phyloP scores from a whole-genome alignment of 2,113 vertebrate genomes.

The Maccullochella peelii region DNA sequence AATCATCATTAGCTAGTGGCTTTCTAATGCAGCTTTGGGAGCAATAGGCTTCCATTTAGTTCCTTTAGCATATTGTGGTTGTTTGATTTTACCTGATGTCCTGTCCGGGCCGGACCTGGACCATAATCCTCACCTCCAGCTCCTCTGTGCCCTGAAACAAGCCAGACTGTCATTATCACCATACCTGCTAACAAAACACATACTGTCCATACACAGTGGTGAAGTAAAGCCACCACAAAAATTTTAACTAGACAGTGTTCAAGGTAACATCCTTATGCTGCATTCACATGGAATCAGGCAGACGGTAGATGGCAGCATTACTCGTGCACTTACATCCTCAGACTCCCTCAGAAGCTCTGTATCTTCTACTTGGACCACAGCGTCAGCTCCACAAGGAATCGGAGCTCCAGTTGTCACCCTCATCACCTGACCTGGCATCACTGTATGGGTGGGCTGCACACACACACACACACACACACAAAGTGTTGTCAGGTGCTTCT shows the following conservation, averaged over 20 bases:
- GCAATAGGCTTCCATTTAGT: no score
- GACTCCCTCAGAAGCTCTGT: slow-evolving; percentile 98
- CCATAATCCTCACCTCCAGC: slow-evolving; percentile 97
- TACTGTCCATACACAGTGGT: neutral
- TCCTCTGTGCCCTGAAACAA: slow-evolving; percentile 95
- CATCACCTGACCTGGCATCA: slow-evolving; percentile 99
- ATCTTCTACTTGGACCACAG: slow-evolving; percentile 98
- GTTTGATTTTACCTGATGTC: slow-evolving; percentile 90
- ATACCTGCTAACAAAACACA: no score
- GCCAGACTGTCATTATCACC: neutral
- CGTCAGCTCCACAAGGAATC: slow-evolving; percentile 98
- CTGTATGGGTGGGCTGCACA: slow-evolving; percentile 94
- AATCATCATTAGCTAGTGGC: neutral
- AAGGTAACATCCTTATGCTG: no score
- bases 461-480: neutral
- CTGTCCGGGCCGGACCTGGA: slow-evolving; percentile 96
- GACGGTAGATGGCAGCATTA: no score
- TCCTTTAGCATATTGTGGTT: neutral
- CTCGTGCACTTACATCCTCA: slow-evolving; percentile 89
- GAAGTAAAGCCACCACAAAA: neutral
- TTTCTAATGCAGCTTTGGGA: neutral
- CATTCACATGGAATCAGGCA: no score
- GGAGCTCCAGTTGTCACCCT: slow-evolving; percentile 98
- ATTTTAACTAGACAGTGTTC: neutral
- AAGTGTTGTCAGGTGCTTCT: neutral